A percentile compares a stretch with the other conserved stretches of the same genome.
phyloP scores from a whole-genome alignment of 2,113 vertebrate species.

The Cephalopterus ornatus region DNA sequence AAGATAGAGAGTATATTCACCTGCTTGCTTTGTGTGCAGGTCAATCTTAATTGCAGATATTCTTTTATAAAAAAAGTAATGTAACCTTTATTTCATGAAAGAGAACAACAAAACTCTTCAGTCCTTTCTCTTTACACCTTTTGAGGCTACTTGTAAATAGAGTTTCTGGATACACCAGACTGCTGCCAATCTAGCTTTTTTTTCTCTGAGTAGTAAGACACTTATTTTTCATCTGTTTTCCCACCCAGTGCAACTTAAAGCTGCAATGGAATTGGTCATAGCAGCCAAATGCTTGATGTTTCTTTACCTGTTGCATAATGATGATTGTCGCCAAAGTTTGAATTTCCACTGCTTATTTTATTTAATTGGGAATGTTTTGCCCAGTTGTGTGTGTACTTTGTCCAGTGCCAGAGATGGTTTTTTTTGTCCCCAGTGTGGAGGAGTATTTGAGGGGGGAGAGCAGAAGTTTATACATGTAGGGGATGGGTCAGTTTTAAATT shows the following conservation, averaged over 20 bases:
- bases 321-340: neutral
- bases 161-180: neutral
- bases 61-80: neutral
- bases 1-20: neutral
- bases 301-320: neutral
- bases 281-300: neutral
- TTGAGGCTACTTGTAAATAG: neutral
- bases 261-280: neutral
- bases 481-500: neutral
- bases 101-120: neutral
- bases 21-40: neutral
- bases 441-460: neutral
- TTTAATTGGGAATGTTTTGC: neutral
- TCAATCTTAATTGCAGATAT: neutral
- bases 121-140: neutral
- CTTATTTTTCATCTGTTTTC: neutral
- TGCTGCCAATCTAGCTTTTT: neutral
- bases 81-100: neutral
- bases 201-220: neutral
- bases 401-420: neutral
- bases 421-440: neutral
- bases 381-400: neutral
- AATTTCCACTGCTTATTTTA: neutral
- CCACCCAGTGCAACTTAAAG: neutral
- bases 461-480: neutral